Percentiles rank a stretch among this genome's conserved stretches.
These are phyloP conservation scores for Lepeophtheirus salmonis DNA, from an alignment of 1,140 invertebrate species.

Conservation along the genomic window DNA sequence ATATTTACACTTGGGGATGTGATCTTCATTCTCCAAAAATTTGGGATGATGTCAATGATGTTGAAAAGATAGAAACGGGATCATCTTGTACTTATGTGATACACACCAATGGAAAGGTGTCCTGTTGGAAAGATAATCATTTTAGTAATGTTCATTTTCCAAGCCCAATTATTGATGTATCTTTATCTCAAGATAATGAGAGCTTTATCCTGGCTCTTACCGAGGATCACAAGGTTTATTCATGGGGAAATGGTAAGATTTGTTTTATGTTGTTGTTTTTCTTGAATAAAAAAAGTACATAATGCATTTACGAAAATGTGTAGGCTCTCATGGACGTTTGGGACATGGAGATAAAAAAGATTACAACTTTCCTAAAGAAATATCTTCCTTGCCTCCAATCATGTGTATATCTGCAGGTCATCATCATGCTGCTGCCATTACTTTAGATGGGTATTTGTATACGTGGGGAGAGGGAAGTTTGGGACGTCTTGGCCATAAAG, in stretches of 20 bases:
- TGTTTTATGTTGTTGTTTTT: background rate
- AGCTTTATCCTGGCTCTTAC: slow-evolving; percentile 39
- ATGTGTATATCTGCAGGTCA: slow-evolving; percentile 35
- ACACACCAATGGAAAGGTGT: background rate
- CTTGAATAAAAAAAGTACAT: no score
- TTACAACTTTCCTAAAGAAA: background rate
- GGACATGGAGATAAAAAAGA: background rate
- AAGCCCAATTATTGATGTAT: slow-evolving; percentile 27
- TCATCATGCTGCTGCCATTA: slow-evolving; percentile 38
- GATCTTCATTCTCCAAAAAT: background rate
- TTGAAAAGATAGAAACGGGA: background rate
- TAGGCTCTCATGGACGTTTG: background rate
- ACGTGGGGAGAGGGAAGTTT: slow-evolving; percentile 45
- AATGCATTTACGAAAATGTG: no score
- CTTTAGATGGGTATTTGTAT: slow-evolving; percentile 35
- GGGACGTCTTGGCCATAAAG: slow-evolving; percentile 33
- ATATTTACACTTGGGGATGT: background rate
- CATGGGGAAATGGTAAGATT: slow-evolving; percentile 39
- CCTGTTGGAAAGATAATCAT: background rate
- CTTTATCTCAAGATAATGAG: slow-evolving; percentile 39
- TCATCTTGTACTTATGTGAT: background rate
- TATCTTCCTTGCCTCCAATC: background rate
- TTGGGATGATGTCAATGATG: background rate
- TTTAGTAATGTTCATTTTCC: no score
- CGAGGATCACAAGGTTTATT: slow-evolving; percentile 36